Base-by-base conservation (phyloP, 2,113 vertebrate species). In the Macquaria ambigua region DNA sequence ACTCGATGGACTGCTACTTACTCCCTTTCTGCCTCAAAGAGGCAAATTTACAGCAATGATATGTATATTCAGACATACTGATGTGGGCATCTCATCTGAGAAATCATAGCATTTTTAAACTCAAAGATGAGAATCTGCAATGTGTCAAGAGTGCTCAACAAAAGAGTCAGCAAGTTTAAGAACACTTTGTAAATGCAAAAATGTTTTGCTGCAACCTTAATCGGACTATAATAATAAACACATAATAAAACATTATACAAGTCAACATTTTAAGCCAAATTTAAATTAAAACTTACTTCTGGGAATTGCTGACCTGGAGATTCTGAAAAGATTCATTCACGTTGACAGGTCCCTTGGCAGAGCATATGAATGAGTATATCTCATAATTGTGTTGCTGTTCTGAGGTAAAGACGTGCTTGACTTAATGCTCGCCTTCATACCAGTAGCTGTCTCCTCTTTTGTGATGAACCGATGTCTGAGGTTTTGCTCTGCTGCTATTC, bases 401-500 rank as follows among this genome's bases (percentile, higher is more conserved):
- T 61, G 28, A 53, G n/a, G 52, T 72, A 23, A 69, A 76, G 9
- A 34, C 5, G 20, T 53, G 64, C 41, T 71, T 64, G 39, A 56
- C 71, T 73, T 4, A 14, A 59, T 23, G 31, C 11, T 41, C 34
- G 31, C n/a, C 50, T 77, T 83, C 62, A 63, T 25, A 46, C 85
- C 43, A 71, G 58, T 16, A 34, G 77, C 52, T 69, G 28, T 34
- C 77, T 77, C 31, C 63, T 61, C 37, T 52, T 72, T 43, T 4
- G 14, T 56, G 62, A 64, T 46, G 1, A 41, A 80, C 2, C 1
- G 2, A 50, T 61, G 68, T 64, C 75, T 63, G 25, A 48, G 43
- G 62, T 53, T 77, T 55, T 59, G 43, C 14, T 56, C 31, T 73
- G 67, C 39, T 77, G 34, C 39, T 18, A 52, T 58, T 83, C 18